These are phyloP conservation scores for Hypothenemus hampei DNA, from an alignment of 1,140 invertebrate genomes.

Conservation along the genomic window DNA sequence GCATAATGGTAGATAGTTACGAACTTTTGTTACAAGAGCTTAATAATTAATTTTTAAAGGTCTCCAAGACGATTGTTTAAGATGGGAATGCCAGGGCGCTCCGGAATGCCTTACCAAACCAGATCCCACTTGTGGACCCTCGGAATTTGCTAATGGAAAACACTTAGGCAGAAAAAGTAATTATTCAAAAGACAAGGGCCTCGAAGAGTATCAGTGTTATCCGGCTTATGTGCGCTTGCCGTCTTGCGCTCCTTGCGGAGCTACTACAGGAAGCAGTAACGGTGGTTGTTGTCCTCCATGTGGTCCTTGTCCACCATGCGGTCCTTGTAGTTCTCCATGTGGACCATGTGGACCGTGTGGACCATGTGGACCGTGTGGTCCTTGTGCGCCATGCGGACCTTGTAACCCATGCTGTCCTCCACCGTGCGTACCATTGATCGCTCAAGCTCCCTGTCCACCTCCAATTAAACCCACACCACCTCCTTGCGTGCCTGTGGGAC, in stretches of 20 bases:
- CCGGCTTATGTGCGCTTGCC: conserved; percentile 39
- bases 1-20: conserved; percentile 55
- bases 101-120: conserved; percentile 62
- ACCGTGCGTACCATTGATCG: conserved; percentile 35
- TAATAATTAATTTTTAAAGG: conserved; percentile 3
- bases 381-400: conserved; percentile 25
- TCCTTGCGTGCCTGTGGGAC: conserved; percentile 34
- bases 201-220: conserved; percentile 41
- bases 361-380: conserved; percentile 29
- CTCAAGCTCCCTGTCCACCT: conserved; percentile 38
- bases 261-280: conserved; percentile 5
- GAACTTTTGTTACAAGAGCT: background rate
- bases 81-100: conserved; percentile 61
- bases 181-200: conserved; percentile 16
- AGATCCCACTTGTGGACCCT: conserved; percentile 60
- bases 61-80: conserved; percentile 66
- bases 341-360: conserved; percentile 23
- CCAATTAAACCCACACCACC: conserved; percentile 34
- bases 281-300: conserved; percentile 1
- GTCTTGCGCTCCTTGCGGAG: conserved; percentile 29
- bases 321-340: conserved; percentile 30
- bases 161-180: conserved; percentile 30
- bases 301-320: conserved; percentile 26
- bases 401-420: conserved; percentile 34
- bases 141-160: conserved; percentile 33